These are phyloP conservation scores for Scaptomyza parva DNA, from an alignment of 2,888 invertebrate genomes.

Conservation along the genomic window DNA sequence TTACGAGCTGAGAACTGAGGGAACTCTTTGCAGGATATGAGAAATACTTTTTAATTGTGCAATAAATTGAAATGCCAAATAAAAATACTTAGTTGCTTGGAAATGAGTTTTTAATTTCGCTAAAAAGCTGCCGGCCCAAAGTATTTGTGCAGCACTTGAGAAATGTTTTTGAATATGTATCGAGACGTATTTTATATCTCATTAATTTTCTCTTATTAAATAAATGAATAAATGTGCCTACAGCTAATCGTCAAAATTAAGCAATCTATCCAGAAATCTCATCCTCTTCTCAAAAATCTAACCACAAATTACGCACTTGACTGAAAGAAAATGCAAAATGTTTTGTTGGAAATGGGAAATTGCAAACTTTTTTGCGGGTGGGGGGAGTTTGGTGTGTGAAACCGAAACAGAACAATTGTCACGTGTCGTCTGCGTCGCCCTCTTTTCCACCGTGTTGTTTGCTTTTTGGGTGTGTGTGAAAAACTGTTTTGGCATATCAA, in stretches of 20 bases:
- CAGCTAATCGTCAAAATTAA: slow-evolving; percentile 38
- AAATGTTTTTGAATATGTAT: not conserved
- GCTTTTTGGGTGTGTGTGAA: slow-evolving; percentile 43
- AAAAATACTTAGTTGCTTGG: slow-evolving; percentile 53
- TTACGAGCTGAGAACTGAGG: slow-evolving; percentile 39
- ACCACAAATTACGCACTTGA: slow-evolving; percentile 78
- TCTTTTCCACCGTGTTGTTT: slow-evolving; percentile 30
- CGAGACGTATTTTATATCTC: not conserved
- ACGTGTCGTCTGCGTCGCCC: slow-evolving; percentile 60
- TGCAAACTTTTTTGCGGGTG: slow-evolving; percentile 39
- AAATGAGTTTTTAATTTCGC: slow-evolving; percentile 46
- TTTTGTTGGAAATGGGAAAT: slow-evolving; percentile 62
- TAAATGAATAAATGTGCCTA: slow-evolving; percentile 10
- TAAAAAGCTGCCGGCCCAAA: not conserved
- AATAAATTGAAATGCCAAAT: slow-evolving; percentile 65
- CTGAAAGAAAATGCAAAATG: slow-evolving; percentile 54
- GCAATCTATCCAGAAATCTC: slow-evolving; percentile 49
- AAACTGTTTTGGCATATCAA: slow-evolving; percentile 68
- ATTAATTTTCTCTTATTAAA: slow-evolving; percentile 30
- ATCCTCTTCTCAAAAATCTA: slow-evolving; percentile 15
- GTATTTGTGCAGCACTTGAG: slow-evolving; percentile 22
- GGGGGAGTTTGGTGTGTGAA: slow-evolving; percentile 1
- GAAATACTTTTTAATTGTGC: slow-evolving; percentile 71
- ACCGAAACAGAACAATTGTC: slow-evolving; percentile 70
- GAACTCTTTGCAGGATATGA: slow-evolving; percentile 66